These are phyloP conservation scores for Tetanocera ferruginea DNA, from an alignment of 2,888 invertebrate genomes.

Conservation along the genomic window DNA sequence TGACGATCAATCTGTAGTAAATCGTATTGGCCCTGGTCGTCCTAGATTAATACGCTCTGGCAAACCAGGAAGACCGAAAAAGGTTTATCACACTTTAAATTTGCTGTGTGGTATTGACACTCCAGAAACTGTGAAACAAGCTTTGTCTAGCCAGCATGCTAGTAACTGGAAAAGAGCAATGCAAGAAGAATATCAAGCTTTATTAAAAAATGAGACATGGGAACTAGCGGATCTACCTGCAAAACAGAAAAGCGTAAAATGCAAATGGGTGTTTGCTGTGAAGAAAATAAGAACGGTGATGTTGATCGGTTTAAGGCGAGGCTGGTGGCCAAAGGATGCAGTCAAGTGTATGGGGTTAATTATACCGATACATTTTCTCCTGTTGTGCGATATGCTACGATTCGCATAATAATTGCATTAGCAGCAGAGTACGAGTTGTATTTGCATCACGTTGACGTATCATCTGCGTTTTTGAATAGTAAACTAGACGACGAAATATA, in stretches of 20 bases:
- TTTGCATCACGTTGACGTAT: slow-evolving; percentile 48
- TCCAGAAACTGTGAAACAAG: too few species aligned
- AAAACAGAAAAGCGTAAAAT: slow-evolving; percentile 21
- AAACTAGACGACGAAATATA: slow-evolving; percentile 44
- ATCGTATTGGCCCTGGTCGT: too few species aligned
- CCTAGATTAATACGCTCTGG: too few species aligned
- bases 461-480: slow-evolving; percentile 43
- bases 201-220: too few species aligned
- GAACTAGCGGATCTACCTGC: too few species aligned
- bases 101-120: too few species aligned
- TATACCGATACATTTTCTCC: slow-evolving; percentile 46
- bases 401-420: slow-evolving; percentile 46
- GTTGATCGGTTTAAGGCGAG: slow-evolving; percentile 39
- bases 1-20: too few species aligned
- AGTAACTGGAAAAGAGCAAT: slow-evolving; percentile 43
- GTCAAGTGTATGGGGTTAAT: slow-evolving; percentile 43
- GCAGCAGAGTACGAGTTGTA: slow-evolving; percentile 45
- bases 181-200: slow-evolving; percentile 43
- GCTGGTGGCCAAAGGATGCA: slow-evolving; percentile 42
- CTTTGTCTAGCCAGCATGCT: too few species aligned
- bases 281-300: slow-evolving; percentile 31
- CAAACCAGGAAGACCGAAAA: too few species aligned
- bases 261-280: slow-evolving; percentile 33
- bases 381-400: slow-evolving; percentile 45
- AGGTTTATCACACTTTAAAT: too few species aligned